Base-by-base conservation (phyloP, 2,113 vertebrate species). In the Grammomys surdaster region DNA sequence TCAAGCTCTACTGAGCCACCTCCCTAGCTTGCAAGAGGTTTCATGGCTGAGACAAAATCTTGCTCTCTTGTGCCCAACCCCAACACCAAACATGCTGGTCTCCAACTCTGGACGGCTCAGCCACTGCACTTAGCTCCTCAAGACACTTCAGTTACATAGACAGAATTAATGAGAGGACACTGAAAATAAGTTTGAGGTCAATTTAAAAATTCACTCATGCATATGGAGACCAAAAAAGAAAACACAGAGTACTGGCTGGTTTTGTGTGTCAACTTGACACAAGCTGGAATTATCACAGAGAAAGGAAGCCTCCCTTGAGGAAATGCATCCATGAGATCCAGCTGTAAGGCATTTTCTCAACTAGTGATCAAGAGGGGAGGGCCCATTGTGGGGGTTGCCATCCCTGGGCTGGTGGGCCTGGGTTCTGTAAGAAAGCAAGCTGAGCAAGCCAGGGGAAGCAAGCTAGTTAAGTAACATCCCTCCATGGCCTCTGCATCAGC, bases 201-300 rank as follows among this genome's bases (percentile, higher is more conserved):
- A 81, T 46, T 92, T 92, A 93, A 81, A 60, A 48, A 78, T 90
- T 88, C 48, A 84, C 31, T 88, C 70, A 92, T 40, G 33, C 36
- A 73, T 48, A 80, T 69, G 82, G 20, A 78, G 2, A 70, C 26
- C 65, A 31, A 28, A 65, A 28, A 85, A 90, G 86, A 72, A 86
- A 88, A 4, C 14, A 51, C 51, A 51, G 51, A 51, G 2, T 51
- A 51, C 51, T 51, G 51, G 51, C 51, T 51, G 51, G 51, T 51
- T 51, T 51, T 51, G 51, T 51, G 51, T 51, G 51, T 51, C 51
- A 51, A 51, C 51, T 51, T 51, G 51, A 51, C 51, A 51, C 56
- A 58, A 58, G 56, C 56, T 58, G 56, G 56, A 58, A 16, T 58
- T 58, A 58, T 58, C 56, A 58, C 14, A 58, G 56, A 58, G 14